These are phyloP conservation scores for Melanotaenia boesemani DNA, from an alignment of 2,797 vertebrate genomes.

Conservation along the genomic window DNA sequence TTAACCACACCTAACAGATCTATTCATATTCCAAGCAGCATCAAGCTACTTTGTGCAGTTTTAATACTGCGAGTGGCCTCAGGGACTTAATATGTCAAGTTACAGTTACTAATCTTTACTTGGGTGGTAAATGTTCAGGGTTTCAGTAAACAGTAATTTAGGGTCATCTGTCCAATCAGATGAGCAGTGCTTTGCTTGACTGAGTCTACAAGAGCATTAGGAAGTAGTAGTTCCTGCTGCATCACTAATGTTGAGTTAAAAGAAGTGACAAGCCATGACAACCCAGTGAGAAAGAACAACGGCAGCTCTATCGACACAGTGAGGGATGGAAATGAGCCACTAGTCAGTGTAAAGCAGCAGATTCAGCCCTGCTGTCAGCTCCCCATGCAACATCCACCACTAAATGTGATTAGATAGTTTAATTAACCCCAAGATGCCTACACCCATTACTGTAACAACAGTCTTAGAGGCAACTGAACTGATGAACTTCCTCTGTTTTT, in stretches of 20 bases:
- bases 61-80: background rate
- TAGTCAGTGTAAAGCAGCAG: constrained; percentile 46
- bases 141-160: background rate
- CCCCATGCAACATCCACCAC: constrained; percentile 46
- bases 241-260: constrained; percentile 40
- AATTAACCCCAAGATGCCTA: constrained; percentile 66
- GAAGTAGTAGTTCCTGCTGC: background rate
- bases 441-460: constrained; percentile 32
- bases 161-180: background rate
- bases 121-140: background rate
- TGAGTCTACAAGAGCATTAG: background rate
- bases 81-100: background rate
- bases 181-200: background rate
- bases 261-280: constrained; percentile 37
- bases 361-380: constrained; percentile 42
- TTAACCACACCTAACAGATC: background rate
- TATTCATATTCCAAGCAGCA: background rate
- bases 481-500: constrained; percentile 17
- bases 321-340: constrained; percentile 62
- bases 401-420: constrained; percentile 65
- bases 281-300: constrained; percentile 29
- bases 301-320: constrained; percentile 54
- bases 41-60: background rate
- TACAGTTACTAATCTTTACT: background rate
- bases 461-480: constrained; percentile 20